phyloP scores from a whole-genome alignment of 2,888 invertebrate genomes.

The Nemoura dubitans region DNA sequence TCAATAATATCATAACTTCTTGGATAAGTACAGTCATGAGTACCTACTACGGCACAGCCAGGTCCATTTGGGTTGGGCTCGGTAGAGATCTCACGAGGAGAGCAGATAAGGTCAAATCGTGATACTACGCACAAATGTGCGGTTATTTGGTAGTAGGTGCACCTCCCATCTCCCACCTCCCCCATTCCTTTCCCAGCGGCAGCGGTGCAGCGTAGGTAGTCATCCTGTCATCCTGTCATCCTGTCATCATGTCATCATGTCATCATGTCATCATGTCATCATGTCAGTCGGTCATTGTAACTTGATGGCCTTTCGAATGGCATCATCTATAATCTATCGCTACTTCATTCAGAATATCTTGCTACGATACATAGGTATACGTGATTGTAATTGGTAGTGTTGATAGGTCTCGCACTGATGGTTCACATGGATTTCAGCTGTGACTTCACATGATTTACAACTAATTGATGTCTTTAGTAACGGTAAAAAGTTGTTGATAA shows the following conservation, averaged over 20 bases:
- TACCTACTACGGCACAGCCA: not conserved
- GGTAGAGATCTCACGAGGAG: slow-evolving; percentile 15
- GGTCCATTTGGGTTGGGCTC: slow-evolving; percentile 19
- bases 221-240: too few species aligned
- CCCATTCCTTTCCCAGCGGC: not conserved
- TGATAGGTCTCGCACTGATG: too few species aligned
- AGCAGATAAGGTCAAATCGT: slow-evolving; percentile 15
- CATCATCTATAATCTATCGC: not conserved
- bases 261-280: too few species aligned
- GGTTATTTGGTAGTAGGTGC: not conserved
- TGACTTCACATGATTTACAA: not conserved
- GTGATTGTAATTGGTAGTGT: not conserved
- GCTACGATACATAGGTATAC: not conserved
- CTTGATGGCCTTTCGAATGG: not conserved
- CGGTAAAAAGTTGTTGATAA: not conserved
- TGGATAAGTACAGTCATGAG: not conserved
- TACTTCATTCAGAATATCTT: not conserved
- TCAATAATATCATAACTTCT: not conserved
- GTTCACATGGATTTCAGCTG: not conserved
- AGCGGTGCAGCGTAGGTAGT: not conserved
- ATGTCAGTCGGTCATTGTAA: not conserved
- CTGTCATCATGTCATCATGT: too few species aligned
- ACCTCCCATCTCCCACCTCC: not conserved
- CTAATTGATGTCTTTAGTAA: not conserved
- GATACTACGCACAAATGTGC: slow-evolving; percentile 21